A percentile compares a stretch with the other conserved stretches of the same genome.
phyloP scores from a whole-genome alignment of 2,888 invertebrate genomes.

The Ptilodon capucinus region DNA sequence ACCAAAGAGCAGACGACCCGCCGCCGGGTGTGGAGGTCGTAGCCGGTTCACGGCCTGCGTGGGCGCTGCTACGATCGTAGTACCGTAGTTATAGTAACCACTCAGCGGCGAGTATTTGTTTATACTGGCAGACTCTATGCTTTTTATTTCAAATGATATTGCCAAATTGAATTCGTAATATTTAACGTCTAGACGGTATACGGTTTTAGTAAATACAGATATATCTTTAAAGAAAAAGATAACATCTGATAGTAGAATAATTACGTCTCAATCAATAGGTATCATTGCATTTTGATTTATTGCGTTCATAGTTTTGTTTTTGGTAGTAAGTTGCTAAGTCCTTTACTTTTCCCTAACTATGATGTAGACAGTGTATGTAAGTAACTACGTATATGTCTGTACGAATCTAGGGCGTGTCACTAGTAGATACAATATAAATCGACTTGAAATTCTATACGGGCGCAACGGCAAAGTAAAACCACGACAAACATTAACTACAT shows the following conservation, averaged over 20 bases:
- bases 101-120: constrained; percentile 33
- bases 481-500: constrained; percentile 10
- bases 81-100: constrained; percentile 13
- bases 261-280: too few relatives aligned
- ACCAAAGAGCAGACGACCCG: constrained; percentile 3
- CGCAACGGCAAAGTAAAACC: background rate
- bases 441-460: background rate
- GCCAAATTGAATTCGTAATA: background rate
- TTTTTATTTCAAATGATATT: background rate
- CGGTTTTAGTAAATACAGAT: too few relatives aligned
- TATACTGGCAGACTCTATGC: constrained; percentile 7
- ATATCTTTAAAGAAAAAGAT: too few relatives aligned
- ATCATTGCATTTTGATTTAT: too few relatives aligned
- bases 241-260: too few relatives aligned
- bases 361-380: too few relatives aligned
- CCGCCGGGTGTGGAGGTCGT: constrained; percentile 4
- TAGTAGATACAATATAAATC: background rate
- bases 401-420: background rate
- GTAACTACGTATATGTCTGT: too few relatives aligned
- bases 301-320: too few relatives aligned
- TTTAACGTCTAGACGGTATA: too few relatives aligned
- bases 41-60: constrained; percentile 32
- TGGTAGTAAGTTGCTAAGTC: too few relatives aligned
- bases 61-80: constrained; percentile 39
- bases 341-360: too few relatives aligned